Evolutionary conservation across 2,888 invertebrate genomes (phyloP).

Genomic region (Cantharis flavilabris): DNA sequence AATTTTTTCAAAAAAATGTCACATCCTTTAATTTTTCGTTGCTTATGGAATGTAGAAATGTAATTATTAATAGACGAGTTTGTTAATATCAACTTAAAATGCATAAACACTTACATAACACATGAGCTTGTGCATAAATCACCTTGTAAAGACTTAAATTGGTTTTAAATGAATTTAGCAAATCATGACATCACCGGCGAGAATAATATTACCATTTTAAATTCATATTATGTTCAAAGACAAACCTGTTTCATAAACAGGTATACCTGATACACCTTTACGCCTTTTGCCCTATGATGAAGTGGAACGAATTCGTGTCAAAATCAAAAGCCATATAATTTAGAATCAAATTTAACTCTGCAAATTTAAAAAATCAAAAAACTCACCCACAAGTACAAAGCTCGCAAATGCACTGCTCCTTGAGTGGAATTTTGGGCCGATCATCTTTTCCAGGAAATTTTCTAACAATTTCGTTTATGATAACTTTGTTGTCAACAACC

Average conservation of each 20-base stretch:
- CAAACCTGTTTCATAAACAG: constrained; percentile 21
- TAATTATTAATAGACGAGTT: background rate
- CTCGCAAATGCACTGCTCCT: constrained; percentile 88
- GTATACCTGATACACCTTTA: constrained; percentile 14
- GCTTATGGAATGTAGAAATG: background rate
- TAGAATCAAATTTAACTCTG: background rate
- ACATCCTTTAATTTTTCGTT: background rate
- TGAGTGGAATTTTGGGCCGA: constrained; percentile 51
- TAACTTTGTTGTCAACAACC: constrained; percentile 60
- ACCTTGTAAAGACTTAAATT: constrained; percentile 21
- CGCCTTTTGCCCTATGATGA: constrained; percentile 3
- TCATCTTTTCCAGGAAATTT: constrained; percentile 31
- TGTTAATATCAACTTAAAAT: background rate
- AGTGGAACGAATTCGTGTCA: background rate
- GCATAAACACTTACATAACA: background rate
- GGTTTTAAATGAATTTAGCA: constrained; percentile 27
- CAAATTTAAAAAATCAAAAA: background rate
- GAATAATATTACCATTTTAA: constrained; percentile 24
- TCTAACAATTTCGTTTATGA: constrained; percentile 41
- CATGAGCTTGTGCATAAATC: constrained; percentile 5
- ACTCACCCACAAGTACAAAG: constrained; percentile 91
- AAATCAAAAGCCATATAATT: background rate
- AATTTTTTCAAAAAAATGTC: background rate
- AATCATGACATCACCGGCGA: constrained; percentile 28
- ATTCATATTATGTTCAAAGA: constrained; percentile 3